These are phyloP conservation scores for Myopa tessellatipennis DNA, from an alignment of 2,888 invertebrate species.

Conservation along the genomic window DNA sequence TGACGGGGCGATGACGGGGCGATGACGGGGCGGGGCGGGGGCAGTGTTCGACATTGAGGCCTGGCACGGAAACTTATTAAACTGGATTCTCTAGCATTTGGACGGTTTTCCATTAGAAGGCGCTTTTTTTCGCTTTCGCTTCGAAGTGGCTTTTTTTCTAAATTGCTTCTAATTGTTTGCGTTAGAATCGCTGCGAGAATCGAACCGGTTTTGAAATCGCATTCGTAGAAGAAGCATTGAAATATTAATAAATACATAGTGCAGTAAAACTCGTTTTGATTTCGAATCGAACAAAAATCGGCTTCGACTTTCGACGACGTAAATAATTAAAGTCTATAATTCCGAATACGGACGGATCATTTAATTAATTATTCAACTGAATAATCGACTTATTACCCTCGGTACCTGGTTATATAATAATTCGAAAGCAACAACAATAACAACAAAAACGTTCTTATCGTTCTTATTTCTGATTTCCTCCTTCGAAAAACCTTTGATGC, in stretches of 20 bases:
- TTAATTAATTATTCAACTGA: too few species aligned
- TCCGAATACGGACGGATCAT: too few species aligned
- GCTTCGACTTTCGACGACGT: background rate
- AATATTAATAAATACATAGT: background rate
- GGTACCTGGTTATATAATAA: too few species aligned
- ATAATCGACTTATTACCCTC: too few species aligned
- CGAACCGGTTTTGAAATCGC: conserved; percentile 25
- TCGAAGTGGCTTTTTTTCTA: conserved; percentile 6
- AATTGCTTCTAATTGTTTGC: conserved; percentile 48
- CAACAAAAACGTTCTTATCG: background rate
- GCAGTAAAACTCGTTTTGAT: too few species aligned
- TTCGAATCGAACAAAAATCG: background rate
- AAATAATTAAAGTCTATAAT: too few species aligned
- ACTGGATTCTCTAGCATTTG: conserved; percentile 45
- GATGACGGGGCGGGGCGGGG: background rate
- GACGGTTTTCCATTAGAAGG: conserved; percentile 15
- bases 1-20: background rate
- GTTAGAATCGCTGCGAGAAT: conserved; percentile 17
- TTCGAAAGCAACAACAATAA: background rate
- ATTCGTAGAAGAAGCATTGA: conserved; percentile 28
- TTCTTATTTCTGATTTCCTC: too few species aligned
- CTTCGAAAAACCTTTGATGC: too few species aligned
- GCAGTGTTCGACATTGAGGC: background rate
- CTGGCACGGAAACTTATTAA: conserved; percentile 27
- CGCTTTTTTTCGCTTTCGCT: background rate